Conservation (phyloP, 2,888 invertebrate species). For the Emmelina monodactyla region DNA sequence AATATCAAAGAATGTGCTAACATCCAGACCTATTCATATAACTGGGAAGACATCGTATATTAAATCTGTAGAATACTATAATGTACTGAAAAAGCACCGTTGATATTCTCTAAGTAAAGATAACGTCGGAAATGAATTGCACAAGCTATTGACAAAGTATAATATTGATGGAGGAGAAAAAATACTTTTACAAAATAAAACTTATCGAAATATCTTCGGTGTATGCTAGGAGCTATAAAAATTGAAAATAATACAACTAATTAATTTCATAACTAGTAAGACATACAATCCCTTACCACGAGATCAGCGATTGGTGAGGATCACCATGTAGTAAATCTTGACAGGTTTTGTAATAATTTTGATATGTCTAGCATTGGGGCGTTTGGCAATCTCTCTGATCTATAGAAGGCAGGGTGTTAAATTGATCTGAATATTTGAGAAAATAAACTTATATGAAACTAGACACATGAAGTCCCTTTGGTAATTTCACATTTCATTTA, state of each 20-base stretch:
- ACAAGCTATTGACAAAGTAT: conserved; percentile 35
- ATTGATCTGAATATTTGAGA: conserved; percentile 1
- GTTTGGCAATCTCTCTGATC: conserved; percentile 1
- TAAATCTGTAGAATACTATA: conserved; percentile 18
- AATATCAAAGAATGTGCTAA: background rate
- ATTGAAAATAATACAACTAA: conserved; percentile 67
- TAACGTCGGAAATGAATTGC: conserved; percentile 30
- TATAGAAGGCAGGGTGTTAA: background rate
- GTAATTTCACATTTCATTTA: conserved; percentile 39
- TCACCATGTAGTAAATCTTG: conserved; percentile 41
- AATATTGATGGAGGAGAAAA: conserved; percentile 64
- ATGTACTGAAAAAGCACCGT: conserved; percentile 32
- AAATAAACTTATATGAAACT: conserved; percentile 9
- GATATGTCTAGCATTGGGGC: conserved; percentile 7
- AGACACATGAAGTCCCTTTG: conserved; percentile 35
- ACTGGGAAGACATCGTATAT: conserved; percentile 51
- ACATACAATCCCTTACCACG: conserved; percentile 66
- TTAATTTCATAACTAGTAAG: conserved; percentile 66
- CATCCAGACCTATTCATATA: conserved; percentile 24
- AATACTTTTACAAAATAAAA: conserved; percentile 65
- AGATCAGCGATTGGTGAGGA: conserved; percentile 59
- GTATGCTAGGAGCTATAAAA: conserved; percentile 67
- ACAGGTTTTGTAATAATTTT: conserved; percentile 17
- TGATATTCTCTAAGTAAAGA: too few species aligned
- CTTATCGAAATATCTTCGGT: conserved; percentile 68